Conservation (phyloP, 2,113 vertebrate species). For the Merops nubicus region DNA sequence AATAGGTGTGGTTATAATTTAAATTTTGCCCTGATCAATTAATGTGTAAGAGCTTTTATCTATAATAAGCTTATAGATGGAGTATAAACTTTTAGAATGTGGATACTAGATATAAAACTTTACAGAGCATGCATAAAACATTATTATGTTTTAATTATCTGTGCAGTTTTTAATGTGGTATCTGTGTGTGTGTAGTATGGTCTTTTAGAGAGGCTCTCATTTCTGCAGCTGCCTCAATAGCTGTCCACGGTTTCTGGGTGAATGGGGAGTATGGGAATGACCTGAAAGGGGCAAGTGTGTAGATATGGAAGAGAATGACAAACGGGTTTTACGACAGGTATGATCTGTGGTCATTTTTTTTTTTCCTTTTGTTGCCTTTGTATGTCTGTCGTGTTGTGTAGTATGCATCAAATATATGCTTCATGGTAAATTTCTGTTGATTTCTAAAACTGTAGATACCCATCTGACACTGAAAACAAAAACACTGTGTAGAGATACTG, state of each 20-base stretch:
- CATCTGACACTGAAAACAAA: neutral
- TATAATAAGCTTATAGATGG: neutral
- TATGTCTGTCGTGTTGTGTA: neutral
- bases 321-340: neutral
- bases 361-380: neutral
- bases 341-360: neutral
- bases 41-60: neutral
- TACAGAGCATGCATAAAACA: neutral
- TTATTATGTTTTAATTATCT: neutral
- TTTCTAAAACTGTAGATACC: neutral
- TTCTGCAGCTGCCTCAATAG: neutral
- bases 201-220: neutral
- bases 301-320: neutral
- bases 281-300: neutral
- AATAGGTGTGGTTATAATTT: neutral
- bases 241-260: fast-evolving
- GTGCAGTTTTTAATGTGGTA: neutral
- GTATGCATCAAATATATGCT: neutral
- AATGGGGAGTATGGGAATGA: neutral
- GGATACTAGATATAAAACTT: neutral
- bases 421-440: neutral
- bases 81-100: neutral
- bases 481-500: neutral
- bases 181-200: neutral
- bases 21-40: neutral